These are phyloP conservation scores for Amazona vittata DNA, from an alignment of 2,113 vertebrate species.

Conservation along the genomic window DNA sequence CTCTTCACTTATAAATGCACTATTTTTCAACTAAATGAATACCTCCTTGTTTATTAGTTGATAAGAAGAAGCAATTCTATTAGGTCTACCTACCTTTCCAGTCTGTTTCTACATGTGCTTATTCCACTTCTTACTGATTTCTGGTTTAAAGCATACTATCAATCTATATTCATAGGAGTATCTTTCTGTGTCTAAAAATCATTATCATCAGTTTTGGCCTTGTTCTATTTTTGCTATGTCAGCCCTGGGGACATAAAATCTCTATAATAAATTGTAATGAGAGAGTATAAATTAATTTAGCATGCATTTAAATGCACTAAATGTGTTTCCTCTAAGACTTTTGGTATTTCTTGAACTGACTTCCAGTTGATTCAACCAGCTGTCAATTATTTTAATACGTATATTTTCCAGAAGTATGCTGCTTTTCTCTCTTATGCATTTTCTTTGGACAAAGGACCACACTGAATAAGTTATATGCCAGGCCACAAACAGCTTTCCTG, in stretches of 20 bases:
- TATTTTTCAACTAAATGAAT: background rate
- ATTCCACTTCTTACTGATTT: background rate
- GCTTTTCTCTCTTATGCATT: background rate
- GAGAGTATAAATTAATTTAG: constrained; percentile 54
- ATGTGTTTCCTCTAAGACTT: background rate
- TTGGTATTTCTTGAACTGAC: constrained; percentile 2
- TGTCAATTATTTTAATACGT: background rate
- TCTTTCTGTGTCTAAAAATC: background rate
- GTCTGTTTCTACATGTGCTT: background rate
- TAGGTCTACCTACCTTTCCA: background rate
- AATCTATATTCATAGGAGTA: background rate
- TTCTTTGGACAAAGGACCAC: background rate
- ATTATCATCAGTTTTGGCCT: background rate
- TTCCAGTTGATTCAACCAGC: background rate
- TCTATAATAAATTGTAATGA: constrained; percentile 16
- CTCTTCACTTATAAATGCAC: background rate
- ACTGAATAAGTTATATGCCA: background rate
- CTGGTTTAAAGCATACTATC: background rate
- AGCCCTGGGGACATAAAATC: constrained; percentile 5
- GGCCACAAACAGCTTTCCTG: background rate
- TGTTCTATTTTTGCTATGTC: constrained; percentile 26
- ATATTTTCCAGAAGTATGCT: background rate
- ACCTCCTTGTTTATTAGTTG: background rate
- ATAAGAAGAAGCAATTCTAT: background rate
- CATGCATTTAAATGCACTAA: background rate